Conservation (phyloP, 2,113 vertebrate genomes). For the Chaetorhynchus papuensis region DNA sequence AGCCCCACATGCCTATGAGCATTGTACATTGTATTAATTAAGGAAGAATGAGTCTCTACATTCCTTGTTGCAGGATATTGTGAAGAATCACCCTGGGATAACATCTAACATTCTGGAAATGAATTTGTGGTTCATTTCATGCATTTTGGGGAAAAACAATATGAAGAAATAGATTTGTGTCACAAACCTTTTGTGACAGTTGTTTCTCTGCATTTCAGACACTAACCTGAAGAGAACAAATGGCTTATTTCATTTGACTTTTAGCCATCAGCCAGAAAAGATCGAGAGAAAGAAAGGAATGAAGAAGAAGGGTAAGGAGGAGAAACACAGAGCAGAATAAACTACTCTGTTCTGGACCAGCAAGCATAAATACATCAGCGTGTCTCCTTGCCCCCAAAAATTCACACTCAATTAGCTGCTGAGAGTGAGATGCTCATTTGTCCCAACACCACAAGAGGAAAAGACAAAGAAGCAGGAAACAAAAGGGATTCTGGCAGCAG, state of each 20-base stretch:
- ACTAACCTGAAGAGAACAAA: neutral
- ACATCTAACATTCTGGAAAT: constrained; percentile 34
- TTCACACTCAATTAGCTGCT: neutral
- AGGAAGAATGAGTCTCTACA: constrained; percentile 2
- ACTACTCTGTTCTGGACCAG: neutral
- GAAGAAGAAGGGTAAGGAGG: neutral
- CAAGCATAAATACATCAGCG: neutral
- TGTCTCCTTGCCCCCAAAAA: neutral
- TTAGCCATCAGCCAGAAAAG: neutral
- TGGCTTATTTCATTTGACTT: neutral
- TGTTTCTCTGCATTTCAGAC: neutral
- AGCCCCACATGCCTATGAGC: neutral
- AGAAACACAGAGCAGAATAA: neutral
- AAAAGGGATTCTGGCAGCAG: neutral
- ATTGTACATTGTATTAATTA: constrained; percentile 47
- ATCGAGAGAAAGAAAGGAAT: neutral
- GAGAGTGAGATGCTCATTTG: neutral
- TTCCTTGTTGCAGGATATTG: neutral
- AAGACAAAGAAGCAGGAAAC: neutral
- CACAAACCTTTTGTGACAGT: neutral
- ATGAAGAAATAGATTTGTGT: neutral
- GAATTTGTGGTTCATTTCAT: constrained; percentile 35
- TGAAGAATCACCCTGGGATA: constrained; percentile 56
- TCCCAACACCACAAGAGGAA: neutral
- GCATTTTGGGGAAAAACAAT: neutral